Percentiles rank a stretch among this genome's conserved stretches.
phyloP scores from a whole-genome alignment of 1,140 invertebrate species.

The Drosophila busckii region DNA sequence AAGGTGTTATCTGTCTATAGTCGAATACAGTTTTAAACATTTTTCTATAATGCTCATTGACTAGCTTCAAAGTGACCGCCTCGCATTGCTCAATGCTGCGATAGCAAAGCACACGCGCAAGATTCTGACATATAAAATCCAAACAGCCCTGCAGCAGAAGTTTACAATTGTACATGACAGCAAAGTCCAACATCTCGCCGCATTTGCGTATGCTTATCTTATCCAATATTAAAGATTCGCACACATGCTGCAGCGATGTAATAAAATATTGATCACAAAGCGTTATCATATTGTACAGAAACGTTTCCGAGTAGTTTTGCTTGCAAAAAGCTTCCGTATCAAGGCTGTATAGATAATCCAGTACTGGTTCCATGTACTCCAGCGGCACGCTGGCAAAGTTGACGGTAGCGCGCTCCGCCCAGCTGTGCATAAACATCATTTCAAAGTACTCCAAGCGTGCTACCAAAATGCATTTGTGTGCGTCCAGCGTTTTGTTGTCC shows the following conservation, averaged over 20 bases:
- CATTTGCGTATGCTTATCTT: conserved; percentile 84
- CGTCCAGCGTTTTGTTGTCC: conserved; percentile 80
- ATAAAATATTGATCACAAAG: conserved; percentile 85
- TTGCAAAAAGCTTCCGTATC: conserved; percentile 79
- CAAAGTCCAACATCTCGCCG: conserved; percentile 83
- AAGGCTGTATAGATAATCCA: conserved; percentile 84
- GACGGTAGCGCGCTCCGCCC: conserved; percentile 81
- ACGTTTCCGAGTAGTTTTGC: conserved; percentile 79
- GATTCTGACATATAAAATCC: conserved; percentile 84
- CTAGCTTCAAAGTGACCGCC: conserved; percentile 80
- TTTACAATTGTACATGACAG: conserved; percentile 82
- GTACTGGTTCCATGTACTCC: conserved; percentile 80
- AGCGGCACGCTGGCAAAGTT: conserved; percentile 58
- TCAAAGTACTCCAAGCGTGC: conserved; percentile 86
- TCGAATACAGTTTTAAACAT: conserved; percentile 68
- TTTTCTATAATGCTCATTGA: conserved; percentile 81
- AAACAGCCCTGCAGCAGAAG: conserved; percentile 82
- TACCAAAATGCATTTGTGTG: conserved; percentile 86
- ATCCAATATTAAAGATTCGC: conserved; percentile 81
- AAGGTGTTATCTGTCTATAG: conserved; percentile 81
- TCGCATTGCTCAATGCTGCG: conserved; percentile 82
- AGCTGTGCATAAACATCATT: conserved; percentile 84
- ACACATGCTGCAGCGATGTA: conserved; percentile 81
- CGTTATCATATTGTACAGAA: conserved; percentile 83
- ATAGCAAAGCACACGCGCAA: conserved; percentile 82